Conservation (phyloP, 2,888 invertebrate species). For the Heliothis peltigera region DNA sequence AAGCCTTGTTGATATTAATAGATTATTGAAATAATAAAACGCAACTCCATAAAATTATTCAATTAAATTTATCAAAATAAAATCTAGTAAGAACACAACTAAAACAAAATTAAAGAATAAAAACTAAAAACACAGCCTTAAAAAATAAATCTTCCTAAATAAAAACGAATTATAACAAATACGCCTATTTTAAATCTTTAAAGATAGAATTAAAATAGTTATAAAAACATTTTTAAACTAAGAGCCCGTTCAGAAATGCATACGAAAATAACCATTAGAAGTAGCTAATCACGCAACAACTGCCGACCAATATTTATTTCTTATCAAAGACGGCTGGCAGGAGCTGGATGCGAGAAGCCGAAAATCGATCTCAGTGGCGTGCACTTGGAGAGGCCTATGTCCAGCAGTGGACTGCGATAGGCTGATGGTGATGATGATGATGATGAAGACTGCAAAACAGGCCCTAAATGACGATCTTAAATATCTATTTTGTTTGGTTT, state of each 20-base stretch:
- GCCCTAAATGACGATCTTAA: too few species aligned
- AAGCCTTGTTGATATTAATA: neutral
- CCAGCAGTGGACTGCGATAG: too few species aligned
- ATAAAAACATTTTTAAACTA: neutral
- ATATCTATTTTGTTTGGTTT: neutral
- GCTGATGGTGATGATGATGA: too few species aligned
- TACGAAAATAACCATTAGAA: neutral
- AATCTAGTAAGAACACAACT: neutral
- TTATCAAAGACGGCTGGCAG: too few species aligned
- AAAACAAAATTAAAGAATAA: neutral
- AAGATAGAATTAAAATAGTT: neutral
- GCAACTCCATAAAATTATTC: neutral
- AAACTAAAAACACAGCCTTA: slow-evolving; percentile 7
- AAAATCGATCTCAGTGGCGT: too few species aligned
- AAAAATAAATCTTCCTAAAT: slow-evolving; percentile 14
- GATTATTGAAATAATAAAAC: neutral
- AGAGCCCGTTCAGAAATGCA: neutral
- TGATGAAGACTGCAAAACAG: too few species aligned
- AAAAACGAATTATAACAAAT: neutral
- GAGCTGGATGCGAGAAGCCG: too few species aligned
- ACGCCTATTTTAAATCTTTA: neutral
- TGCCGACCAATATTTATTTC: too few species aligned
- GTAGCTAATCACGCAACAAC: neutral
- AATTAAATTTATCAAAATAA: neutral
- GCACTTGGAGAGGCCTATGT: too few species aligned